Base-by-base conservation (phyloP, 2,113 vertebrate species). In the Rhinichthys klamathensis region DNA sequence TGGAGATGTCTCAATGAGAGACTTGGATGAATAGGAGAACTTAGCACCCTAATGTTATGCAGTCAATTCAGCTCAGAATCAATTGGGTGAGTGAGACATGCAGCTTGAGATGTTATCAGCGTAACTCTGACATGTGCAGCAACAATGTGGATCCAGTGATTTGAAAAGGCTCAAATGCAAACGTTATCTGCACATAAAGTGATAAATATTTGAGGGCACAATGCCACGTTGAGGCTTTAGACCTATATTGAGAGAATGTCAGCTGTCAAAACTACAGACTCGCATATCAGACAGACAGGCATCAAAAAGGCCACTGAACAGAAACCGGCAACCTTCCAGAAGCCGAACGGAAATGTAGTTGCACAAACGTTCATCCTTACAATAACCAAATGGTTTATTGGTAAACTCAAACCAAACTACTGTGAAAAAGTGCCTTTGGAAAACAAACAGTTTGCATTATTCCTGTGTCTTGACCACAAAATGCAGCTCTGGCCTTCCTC, bases 361-460 rank as follows among this genome's bases (percentile, higher is more conserved):
- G 15, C 8, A 77, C 49, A 11, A 10, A 32, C 27, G 74, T 76
- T 4, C 23, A 63, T 80, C 58, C 23, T 46, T 9, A 58, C 35
- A 84, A 58, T 23, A 79, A 73, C 12, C 46, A 25, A 72, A 67
- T 21, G 16, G 15, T 73, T 83, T 69, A 83, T 67, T 75, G 73
- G 54, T 85, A 84, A 77, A 87, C 72, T 86, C 41, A 78, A 76
- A 84, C 83, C 30, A 54, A 69, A 41, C 56, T 60, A 70, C 38
- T 49, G 65, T 15, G 6, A 56, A 67, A 82, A 83, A 72, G 70
- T n/a, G n/a, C 38, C 58, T 35, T 54, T 58, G 21, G 49, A 82
- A 84, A 32, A 80, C 56, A 63, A 72, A 58, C 44, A 78, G 67
- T 63, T 77, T 83, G 80, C 78, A 74, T 84, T 88, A 80, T 87